Evolutionary conservation across 1,140 invertebrate species (phyloP), one percentile per base, ranked within the genome.

Genomic region (Thaumatotibia leucotreta): DNA sequence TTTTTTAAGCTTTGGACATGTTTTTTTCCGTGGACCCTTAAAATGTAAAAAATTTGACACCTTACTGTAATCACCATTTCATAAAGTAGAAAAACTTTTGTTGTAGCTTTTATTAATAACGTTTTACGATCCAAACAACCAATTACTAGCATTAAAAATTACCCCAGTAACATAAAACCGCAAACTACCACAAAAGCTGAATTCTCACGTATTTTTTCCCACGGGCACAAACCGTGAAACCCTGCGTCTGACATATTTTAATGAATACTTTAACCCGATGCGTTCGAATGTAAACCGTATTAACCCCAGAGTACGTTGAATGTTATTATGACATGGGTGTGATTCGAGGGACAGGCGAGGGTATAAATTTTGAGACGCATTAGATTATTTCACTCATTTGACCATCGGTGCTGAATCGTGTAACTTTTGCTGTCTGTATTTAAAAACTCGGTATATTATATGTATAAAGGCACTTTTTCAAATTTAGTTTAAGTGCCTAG

Each of bases 161-260:
- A 45, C 14, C 17, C 14, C 20, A 17, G 20, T 20, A 45, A 45
- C 14, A 45, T 0, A 20, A 17, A 17, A 45, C 39, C 39, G 39
- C 39, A 31, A 27, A 27, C 52, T 14, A 14, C 27, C 11, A 58
- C 22, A 23, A 14, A 29, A 39, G 14, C 6, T 29, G 24, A 29
- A 29, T 58, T 58, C 11, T 14, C 52, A 58, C 52, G 24, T 24
- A 54, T 54, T 14, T 58, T 58, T 54, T 58, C 52, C 24, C 52
- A 58, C 52, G 52, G 24, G 10, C 50, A 24, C 23, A 27, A 11
- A 58, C n/a, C 52, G 52, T 29, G 17, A 58, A 31, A 29, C 14
- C 52, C 52, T 58, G 52, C n/a, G 4, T 27, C 52, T 58, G 52
- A 58, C 52, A 58, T 31, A 58, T 58, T 58, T 58, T 58, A 58